A percentile compares a stretch with the other conserved stretches of the same genome.
These are phyloP conservation scores for Cerastoderma edule DNA, from an alignment of 2,888 invertebrate genomes.

Conservation along the genomic window DNA sequence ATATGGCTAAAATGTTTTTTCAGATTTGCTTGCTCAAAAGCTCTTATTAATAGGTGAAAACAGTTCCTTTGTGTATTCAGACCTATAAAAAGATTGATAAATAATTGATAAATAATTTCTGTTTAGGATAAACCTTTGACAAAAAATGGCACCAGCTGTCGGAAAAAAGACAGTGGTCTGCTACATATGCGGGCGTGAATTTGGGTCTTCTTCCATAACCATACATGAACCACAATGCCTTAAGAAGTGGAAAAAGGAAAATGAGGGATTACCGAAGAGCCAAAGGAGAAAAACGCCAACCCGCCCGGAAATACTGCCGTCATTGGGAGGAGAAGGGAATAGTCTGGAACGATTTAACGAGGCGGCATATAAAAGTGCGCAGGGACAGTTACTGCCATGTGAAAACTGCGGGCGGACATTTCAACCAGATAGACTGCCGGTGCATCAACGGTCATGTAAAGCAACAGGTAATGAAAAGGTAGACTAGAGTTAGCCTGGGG, in stretches of 20 bases:
- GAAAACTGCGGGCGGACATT: constrained; percentile 88
- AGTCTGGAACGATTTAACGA: constrained; percentile 83
- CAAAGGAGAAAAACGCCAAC: constrained; percentile 86
- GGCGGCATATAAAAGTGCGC: constrained; percentile 86
- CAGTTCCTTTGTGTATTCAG: too few species aligned
- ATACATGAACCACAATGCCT: constrained; percentile 89
- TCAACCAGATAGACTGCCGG: constrained; percentile 87
- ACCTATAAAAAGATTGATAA: too few species aligned
- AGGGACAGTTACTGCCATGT: constrained; percentile 87
- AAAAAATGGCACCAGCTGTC: constrained; percentile 57
- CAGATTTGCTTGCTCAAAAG: too few species aligned
- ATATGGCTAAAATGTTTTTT: too few species aligned
- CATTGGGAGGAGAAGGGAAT: constrained; percentile 62
- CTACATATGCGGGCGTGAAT: constrained; percentile 88
- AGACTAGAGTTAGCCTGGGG: too few species aligned
- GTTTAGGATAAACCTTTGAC: too few species aligned
- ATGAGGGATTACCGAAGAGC: constrained; percentile 86
- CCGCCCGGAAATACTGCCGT: constrained; percentile 85
- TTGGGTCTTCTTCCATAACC: constrained; percentile 87
- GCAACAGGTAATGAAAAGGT: too few species aligned
- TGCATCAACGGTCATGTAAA: constrained; percentile 85
- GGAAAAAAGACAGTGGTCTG: constrained; percentile 84
- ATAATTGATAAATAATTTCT: too few species aligned
- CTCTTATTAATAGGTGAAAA: too few species aligned
- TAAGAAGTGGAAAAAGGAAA: constrained; percentile 87